These are phyloP conservation scores for Orcinus orca DNA, from an alignment of 2,113 vertebrate species.

Conservation along the genomic window DNA sequence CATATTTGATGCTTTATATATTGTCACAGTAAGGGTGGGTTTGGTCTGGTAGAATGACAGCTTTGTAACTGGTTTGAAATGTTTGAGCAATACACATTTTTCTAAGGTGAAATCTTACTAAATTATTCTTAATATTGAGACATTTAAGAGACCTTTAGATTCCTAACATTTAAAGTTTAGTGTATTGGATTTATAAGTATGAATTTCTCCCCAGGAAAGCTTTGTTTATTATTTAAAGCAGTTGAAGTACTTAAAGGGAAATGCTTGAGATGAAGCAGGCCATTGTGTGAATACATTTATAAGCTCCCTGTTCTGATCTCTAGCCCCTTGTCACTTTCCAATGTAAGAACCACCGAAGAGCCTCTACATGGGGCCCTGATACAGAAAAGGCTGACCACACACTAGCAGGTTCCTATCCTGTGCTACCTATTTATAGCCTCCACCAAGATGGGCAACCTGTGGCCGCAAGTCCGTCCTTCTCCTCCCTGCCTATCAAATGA, in stretches of 20 bases:
- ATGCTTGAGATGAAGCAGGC: neutral
- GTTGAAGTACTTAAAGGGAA: neutral
- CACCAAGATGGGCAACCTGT: neutral
- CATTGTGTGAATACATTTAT: neutral
- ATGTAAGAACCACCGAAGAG: neutral
- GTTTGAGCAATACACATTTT: neutral
- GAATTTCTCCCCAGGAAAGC: neutral
- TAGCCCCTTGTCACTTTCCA: neutral
- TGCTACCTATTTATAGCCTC: neutral
- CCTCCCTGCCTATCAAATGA: neutral
- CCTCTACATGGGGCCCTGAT: neutral
- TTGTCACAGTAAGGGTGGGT: neutral
- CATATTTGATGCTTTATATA: neutral
- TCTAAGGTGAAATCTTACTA: neutral
- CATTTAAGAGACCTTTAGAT: neutral
- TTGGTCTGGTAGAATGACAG: neutral
- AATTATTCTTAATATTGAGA: neutral
- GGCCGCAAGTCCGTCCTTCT: neutral
- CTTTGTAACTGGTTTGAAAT: neutral
- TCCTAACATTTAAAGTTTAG: neutral
- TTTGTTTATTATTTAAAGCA: neutral
- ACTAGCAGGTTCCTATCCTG: neutral
- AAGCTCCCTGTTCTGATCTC: neutral
- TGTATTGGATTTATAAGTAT: neutral
- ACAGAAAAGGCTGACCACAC: neutral